Conservation (phyloP, 2,888 invertebrate species). For the Strigamia maritima region DNA sequence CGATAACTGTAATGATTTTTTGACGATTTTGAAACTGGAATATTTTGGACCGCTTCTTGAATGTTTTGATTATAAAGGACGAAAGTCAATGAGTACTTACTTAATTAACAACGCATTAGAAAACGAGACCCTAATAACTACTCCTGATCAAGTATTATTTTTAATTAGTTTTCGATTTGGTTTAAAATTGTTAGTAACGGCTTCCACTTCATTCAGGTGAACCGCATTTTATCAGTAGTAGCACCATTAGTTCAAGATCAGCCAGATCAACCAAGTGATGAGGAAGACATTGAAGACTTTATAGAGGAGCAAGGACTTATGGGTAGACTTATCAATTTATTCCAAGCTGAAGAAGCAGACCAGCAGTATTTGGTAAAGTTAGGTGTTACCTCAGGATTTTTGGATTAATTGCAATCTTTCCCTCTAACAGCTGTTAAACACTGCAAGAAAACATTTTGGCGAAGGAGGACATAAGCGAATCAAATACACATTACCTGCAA, state of each 20-base stretch:
- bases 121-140: slow-evolving; percentile 79
- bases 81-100: slow-evolving; percentile 81
- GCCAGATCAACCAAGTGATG: slow-evolving; percentile 66
- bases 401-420: not conserved
- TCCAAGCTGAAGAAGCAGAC: slow-evolving; percentile 60
- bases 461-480: slow-evolving; percentile 86
- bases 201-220: slow-evolving; percentile 58
- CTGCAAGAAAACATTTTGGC: slow-evolving; percentile 82
- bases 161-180: not conserved
- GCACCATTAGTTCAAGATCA: slow-evolving; percentile 83
- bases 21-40: slow-evolving; percentile 79
- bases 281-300: slow-evolving; percentile 86
- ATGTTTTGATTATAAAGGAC: slow-evolving; percentile 75
- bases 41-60: slow-evolving; percentile 82
- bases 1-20: slow-evolving; percentile 87
- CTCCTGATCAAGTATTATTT: slow-evolving; percentile 79
- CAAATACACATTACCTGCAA: slow-evolving; percentile 85
- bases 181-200: not conserved
- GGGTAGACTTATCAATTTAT: slow-evolving; percentile 60
- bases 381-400: slow-evolving; percentile 48
- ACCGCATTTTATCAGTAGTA: slow-evolving; percentile 72
- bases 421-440: slow-evolving; percentile 68
- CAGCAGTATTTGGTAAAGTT: slow-evolving; percentile 54
- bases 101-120: slow-evolving; percentile 86
- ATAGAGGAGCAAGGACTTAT: slow-evolving; percentile 90